Evolutionary conservation across 2,888 invertebrate genomes (phyloP).

Genomic region (Netelia inedita): DNA sequence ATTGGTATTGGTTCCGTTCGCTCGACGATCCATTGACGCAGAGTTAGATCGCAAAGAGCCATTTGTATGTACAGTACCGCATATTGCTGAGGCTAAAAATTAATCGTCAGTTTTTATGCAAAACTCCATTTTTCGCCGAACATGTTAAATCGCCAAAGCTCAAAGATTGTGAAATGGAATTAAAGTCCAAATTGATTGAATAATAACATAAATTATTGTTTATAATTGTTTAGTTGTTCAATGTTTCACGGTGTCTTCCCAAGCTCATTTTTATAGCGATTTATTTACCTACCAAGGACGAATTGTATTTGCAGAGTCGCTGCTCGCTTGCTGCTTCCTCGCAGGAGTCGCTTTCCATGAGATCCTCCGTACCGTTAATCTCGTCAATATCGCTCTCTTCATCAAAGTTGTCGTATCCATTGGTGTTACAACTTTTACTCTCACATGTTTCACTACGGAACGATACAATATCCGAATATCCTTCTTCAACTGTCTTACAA

Average conservation of each 20-base stretch:
- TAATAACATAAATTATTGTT: background rate
- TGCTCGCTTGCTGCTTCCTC: conserved; percentile 67
- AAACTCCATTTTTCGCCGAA: conserved; percentile 37
- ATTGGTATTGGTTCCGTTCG: conserved; percentile 86
- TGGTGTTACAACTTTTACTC: background rate
- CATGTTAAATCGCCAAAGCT: too few species aligned
- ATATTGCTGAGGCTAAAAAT: conserved; percentile 86
- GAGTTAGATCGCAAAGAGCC: conserved; percentile 92
- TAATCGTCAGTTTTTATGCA: background rate
- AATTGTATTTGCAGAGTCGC: conserved; percentile 71
- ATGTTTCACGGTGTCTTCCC: background rate
- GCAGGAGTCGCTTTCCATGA: conserved; percentile 40
- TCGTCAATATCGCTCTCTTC: conserved; percentile 40
- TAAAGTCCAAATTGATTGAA: background rate
- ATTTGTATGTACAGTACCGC: conserved; percentile 93
- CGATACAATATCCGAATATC: conserved; percentile 76
- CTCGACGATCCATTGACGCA: conserved; percentile 91
- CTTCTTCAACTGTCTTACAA: conserved; percentile 62
- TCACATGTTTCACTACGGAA: conserved; percentile 75
- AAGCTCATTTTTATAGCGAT: background rate
- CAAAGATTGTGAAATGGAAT: background rate
- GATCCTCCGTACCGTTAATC: conserved; percentile 45
- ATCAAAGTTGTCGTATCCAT: conserved; percentile 4
- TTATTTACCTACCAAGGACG: conserved; percentile 38
- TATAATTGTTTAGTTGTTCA: background rate